Percentiles rank a stretch among this genome's conserved stretches.
These are phyloP conservation scores for Orthonyx spaldingii DNA, from an alignment of 2,113 vertebrate genomes.

Conservation along the genomic window DNA sequence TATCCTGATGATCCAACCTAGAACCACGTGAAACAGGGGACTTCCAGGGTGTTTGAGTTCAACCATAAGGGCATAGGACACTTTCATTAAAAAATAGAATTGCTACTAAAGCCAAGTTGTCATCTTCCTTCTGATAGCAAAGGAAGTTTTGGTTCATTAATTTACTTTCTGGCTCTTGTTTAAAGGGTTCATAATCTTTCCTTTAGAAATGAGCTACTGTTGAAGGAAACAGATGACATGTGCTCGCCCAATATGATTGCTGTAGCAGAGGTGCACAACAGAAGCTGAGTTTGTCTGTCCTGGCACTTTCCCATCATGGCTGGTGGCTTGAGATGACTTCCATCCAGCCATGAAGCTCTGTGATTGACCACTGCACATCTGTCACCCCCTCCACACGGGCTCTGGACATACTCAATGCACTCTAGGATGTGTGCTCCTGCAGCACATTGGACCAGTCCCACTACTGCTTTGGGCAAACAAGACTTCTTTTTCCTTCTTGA, in stretches of 20 bases:
- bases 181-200: background rate
- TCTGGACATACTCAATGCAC: background rate
- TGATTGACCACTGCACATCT: rapidly evolving
- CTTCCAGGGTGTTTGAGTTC: background rate
- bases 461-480: background rate
- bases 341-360: background rate
- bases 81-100: background rate
- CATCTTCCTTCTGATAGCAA: background rate
- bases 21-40: rapidly evolving
- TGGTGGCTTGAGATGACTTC: background rate
- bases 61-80: background rate
- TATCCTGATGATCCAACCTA: background rate
- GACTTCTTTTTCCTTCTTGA: background rate
- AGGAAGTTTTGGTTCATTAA: background rate
- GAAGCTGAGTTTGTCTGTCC: background rate
- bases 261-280: background rate
- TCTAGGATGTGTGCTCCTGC: background rate
- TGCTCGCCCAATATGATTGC: background rate
- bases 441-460: background rate
- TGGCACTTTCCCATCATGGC: background rate
- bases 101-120: background rate
- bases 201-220: background rate
- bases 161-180: background rate
- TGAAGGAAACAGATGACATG: background rate
- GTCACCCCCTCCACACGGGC: rapidly evolving